Evolutionary conservation across 2,113 vertebrate species (phyloP), one percentile per base, ranked within the genome.

Genomic region (Burhinus oedicnemus): DNA sequence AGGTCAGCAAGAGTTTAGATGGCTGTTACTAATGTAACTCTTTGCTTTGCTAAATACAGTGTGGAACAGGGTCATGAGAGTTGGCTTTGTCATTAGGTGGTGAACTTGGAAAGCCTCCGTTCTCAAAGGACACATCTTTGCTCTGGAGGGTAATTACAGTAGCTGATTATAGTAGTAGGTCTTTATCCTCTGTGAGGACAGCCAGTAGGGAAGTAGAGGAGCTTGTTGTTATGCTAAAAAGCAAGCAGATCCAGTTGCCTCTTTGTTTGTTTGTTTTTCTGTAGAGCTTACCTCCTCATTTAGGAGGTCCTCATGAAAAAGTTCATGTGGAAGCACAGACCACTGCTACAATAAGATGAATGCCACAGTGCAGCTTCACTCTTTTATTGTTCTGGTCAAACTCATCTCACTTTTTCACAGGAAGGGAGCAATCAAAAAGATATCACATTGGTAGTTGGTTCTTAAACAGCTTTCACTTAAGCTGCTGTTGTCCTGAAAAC

Each of bases 1-100:
- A 68, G 49, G 83, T 89, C 76, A 84, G 55, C 47, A n/a, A 87
- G 83, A 81, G 80, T 96, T 95, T 92, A 75, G 76, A 34, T 38
- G 72, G 27, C 80, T 94, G 60, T 76, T 95, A 55, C 65, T 95
- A 76, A 86, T 44, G 60, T 68, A 71, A 27, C 42, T 42, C 32
- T 95, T 89, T 49, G 30, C 66, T 94, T 90, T 89, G 65, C 72
- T 90, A 89, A 95, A 87, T 57, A 44, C 52, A 36, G 26, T 65
- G n/a, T 86, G 69, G 38, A 86, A 70, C n/a, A 54, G 55, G 47
- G 57, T 85, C 61, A 38, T 64, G 45, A 90, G 61, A 81, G 44
- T 25, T 87, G 66, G 21, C 80, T 81, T 93, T 89, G 55, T 89
- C 85, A 58, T 36, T 52, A 44, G 76, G 44, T 44, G 61, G 52